phyloP scores from a whole-genome alignment of 2,113 vertebrate genomes.

The Tiliqua scincoides region DNA sequence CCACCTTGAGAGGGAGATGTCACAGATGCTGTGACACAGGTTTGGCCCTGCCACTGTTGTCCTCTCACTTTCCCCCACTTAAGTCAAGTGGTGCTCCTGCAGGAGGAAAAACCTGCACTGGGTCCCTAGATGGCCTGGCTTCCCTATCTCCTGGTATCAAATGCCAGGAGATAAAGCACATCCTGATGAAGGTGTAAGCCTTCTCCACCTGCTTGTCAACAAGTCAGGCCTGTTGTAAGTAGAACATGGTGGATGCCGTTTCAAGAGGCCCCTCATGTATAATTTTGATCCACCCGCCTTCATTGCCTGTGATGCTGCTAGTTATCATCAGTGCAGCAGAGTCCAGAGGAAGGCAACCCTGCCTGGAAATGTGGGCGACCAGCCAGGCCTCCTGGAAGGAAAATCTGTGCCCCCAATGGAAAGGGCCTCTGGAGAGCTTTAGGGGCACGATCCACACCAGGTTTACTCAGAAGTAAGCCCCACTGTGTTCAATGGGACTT shows the following conservation, averaged over 20 bases:
- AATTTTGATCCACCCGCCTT: not conserved
- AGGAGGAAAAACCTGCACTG: too few relatives aligned
- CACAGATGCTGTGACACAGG: not conserved
- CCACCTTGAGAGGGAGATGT: too few relatives aligned
- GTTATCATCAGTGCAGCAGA: not conserved
- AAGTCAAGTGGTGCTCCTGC: not conserved
- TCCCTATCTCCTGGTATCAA: not conserved
- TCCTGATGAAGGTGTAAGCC: not conserved
- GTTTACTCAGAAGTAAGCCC: too few relatives aligned
- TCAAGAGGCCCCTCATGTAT: not conserved
- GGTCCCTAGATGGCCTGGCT: not conserved
- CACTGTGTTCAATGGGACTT: too few relatives aligned
- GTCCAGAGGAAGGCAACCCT: not conserved
- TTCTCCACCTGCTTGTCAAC: not conserved
- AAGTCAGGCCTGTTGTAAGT: not conserved
- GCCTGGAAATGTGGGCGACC: not conserved
- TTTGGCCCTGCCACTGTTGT: not conserved
- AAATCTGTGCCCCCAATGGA: not conserved
- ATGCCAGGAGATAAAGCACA: not conserved
- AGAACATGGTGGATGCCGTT: not conserved
- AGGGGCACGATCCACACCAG: too few relatives aligned
- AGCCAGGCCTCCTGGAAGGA: not conserved
- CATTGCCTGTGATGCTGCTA: not conserved
- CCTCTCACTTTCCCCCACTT: too few relatives aligned
- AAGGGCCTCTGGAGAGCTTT: not conserved